phyloP scores from a whole-genome alignment of 2,888 invertebrate species.

The Dyspetes luteomarginatus region DNA sequence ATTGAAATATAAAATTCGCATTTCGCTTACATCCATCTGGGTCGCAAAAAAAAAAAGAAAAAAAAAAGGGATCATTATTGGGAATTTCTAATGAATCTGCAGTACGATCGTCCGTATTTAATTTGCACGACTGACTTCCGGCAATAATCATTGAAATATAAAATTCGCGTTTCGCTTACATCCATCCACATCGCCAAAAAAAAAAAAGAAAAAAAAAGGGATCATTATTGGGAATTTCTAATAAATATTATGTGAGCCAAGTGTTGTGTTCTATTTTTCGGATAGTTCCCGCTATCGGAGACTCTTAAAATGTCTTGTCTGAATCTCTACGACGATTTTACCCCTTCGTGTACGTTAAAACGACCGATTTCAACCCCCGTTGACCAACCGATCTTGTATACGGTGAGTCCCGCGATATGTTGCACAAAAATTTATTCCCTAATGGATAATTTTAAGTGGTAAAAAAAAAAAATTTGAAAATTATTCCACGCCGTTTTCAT shows the following conservation, averaged over 20 bases:
- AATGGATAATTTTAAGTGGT: background rate
- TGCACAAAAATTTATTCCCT: constrained; percentile 19
- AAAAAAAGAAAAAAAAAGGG: constrained; percentile 8
- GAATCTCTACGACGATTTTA: constrained; percentile 60
- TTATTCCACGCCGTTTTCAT: background rate
- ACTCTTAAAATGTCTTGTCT: constrained; percentile 73
- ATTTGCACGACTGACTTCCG: background rate
- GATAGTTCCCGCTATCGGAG: constrained; percentile 75
- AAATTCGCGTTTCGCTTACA: constrained; percentile 28
- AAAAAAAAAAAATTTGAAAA: constrained; percentile 6
- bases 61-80: too few species aligned
- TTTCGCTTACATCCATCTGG: too few species aligned
- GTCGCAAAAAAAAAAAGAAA: too few species aligned
- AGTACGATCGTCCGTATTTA: background rate
- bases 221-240: constrained; percentile 28
- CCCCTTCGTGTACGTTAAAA: constrained; percentile 44
- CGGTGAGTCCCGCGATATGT: constrained; percentile 45
- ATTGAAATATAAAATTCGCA: too few species aligned
- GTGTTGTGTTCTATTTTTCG: constrained; percentile 70
- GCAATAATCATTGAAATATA: constrained; percentile 15
- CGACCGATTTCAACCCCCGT: constrained; percentile 28
- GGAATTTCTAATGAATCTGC: too few species aligned
- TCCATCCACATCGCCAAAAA: constrained; percentile 9
- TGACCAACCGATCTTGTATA: constrained; percentile 34
- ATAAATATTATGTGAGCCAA: constrained; percentile 32